A percentile compares a stretch with the other conserved stretches of the same genome.
phyloP scores from a whole-genome alignment of 2,888 invertebrate species.

The Rutpela maculata region DNA sequence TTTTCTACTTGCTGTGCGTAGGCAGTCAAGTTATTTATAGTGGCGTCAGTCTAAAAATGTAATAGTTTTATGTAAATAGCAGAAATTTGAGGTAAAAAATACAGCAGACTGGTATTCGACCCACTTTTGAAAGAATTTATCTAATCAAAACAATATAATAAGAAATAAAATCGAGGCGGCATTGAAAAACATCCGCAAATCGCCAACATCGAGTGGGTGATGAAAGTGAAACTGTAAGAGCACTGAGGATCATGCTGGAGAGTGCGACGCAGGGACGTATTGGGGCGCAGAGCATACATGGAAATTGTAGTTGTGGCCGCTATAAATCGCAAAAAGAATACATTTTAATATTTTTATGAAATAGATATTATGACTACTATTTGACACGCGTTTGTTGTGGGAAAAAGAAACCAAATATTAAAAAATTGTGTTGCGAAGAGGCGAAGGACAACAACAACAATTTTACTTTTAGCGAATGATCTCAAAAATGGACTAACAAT shows the following conservation, averaged over 20 bases:
- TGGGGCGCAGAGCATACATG: background rate
- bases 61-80: constrained; percentile 32
- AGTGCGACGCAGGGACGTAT: background rate
- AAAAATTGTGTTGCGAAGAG: no score
- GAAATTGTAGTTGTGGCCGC: background rate
- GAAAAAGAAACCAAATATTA: no score
- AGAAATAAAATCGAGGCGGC: constrained; percentile 21
- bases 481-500: no score
- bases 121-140: constrained; percentile 35
- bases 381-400: no score
- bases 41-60: constrained; percentile 20
- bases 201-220: constrained; percentile 30
- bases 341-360: no score
- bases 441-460: no score
- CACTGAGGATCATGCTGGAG: constrained; percentile 8
- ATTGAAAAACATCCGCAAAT: constrained; percentile 36
- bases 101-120: constrained; percentile 12
- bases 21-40: constrained; percentile 37
- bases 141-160: constrained; percentile 6
- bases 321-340: no score
- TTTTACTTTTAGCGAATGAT: no score
- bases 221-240: constrained; percentile 32
- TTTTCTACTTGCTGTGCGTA: constrained; percentile 32
- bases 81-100: constrained; percentile 25
- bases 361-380: no score